Conservation (phyloP, 1,140 invertebrate genomes). For the Bradynema listronoti region DNA sequence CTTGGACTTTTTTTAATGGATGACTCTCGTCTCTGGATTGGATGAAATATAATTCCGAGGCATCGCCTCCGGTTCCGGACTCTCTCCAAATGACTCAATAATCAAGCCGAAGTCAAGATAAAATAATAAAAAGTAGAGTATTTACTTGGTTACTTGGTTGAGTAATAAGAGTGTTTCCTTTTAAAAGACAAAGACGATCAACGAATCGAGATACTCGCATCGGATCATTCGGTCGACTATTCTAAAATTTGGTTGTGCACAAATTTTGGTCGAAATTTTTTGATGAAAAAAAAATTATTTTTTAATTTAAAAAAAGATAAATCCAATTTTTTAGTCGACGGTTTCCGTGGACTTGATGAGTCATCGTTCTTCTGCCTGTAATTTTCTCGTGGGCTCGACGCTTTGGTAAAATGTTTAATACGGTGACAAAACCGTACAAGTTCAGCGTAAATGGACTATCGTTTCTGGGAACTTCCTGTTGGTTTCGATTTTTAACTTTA, state of each 20-base stretch:
- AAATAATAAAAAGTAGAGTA: no score
- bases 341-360: constrained; percentile 36
- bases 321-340: constrained; percentile 29
- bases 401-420: constrained; percentile 16
- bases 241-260: constrained; percentile 5
- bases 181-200: constrained; percentile 2
- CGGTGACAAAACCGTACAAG: constrained; percentile 39
- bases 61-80: constrained; percentile 11
- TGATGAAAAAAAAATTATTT: no score
- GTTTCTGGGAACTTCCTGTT: constrained; percentile 43
- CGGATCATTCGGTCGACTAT: constrained; percentile 6
- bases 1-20: neutral
- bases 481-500: no score
- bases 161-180: no score
- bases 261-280: no score
- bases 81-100: no score
- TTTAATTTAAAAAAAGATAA: no score
- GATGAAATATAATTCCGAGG: no score
- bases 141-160: constrained; percentile 15
- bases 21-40: neutral
- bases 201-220: constrained; percentile 10
- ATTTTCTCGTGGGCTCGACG: constrained; percentile 6
- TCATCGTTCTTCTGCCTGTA: constrained; percentile 16
- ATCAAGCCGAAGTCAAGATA: no score
- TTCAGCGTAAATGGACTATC: constrained; percentile 24